These are phyloP conservation scores for Prunella fulvescens DNA, from an alignment of 2,113 vertebrate genomes.

Conservation along the genomic window DNA sequence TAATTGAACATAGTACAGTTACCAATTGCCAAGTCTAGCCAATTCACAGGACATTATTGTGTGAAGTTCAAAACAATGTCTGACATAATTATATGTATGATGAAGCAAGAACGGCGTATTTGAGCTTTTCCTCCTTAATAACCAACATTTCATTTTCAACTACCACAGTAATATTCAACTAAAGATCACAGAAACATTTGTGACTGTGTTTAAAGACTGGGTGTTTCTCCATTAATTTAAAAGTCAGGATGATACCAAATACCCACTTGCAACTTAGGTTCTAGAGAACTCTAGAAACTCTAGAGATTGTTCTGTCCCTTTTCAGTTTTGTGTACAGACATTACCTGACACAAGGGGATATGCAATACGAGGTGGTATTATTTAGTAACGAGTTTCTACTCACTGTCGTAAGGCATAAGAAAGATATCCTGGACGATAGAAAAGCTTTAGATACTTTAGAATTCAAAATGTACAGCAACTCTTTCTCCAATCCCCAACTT, in stretches of 20 bases:
- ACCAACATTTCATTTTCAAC: slow-evolving; percentile 10
- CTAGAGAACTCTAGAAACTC: background rate
- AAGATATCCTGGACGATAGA: background rate
- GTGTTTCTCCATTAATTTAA: background rate
- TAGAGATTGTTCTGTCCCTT: background rate
- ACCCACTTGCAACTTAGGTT: background rate
- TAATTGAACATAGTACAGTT: background rate
- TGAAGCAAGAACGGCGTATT: background rate
- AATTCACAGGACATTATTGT: background rate
- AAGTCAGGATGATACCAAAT: background rate
- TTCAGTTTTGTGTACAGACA: background rate
- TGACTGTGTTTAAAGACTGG: background rate
- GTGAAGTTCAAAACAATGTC: background rate
- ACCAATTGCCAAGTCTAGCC: background rate
- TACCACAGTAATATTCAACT: background rate
- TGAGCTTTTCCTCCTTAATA: slow-evolving; percentile 7
- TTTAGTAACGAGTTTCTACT: background rate
- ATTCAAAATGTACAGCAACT: background rate
- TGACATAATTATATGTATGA: slow-evolving; percentile 4
- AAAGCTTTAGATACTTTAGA: background rate
- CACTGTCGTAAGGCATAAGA: background rate
- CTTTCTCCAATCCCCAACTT: background rate
- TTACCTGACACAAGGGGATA: background rate
- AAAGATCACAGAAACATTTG: background rate
- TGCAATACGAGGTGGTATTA: background rate